Conservation (phyloP, 1,140 invertebrate species). For the Papilio polytes region DNA sequence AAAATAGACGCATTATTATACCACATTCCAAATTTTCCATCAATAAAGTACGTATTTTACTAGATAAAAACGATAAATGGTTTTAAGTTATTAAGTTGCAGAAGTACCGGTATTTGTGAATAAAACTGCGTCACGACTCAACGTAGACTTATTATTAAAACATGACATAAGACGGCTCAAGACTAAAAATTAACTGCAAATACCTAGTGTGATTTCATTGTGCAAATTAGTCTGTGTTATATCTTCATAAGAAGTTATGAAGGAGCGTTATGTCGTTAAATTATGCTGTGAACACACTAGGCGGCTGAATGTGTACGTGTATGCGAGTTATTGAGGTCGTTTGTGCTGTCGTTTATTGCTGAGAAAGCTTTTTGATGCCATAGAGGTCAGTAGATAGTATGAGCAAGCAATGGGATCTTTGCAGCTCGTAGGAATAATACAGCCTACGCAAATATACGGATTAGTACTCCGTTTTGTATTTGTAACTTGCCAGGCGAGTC, state of each 20-base stretch:
- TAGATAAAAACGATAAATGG: not conserved
- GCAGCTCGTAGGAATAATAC: not conserved
- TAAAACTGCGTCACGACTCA: not conserved
- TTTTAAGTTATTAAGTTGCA: not conserved
- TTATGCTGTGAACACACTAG: conserved; percentile 39
- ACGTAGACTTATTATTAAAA: conserved; percentile 22
- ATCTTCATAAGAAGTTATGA: conserved; percentile 19
- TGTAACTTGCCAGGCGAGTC: not conserved
- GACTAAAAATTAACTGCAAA: conserved; percentile 7
- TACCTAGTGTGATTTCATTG: conserved; percentile 32
- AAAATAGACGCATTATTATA: not conserved
- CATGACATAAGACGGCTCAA: conserved; percentile 26
- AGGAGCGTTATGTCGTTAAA: conserved; percentile 36
- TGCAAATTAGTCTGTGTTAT: conserved; percentile 15
- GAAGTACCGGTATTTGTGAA: not conserved
- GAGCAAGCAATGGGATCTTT: conserved; percentile 33
- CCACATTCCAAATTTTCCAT: not conserved
- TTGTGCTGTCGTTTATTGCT: conserved; percentile 51
- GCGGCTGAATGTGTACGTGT: conserved; percentile 46
- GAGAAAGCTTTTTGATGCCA: conserved; percentile 54
- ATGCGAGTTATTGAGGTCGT: conserved; percentile 56
- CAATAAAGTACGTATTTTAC: not conserved
- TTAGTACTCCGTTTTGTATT: not conserved
- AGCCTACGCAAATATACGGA: conserved; percentile 11
- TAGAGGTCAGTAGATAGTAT: conserved; percentile 50